Base-by-base conservation (phyloP, 1,140 invertebrate species). In the Reticulitermes speratus region DNA sequence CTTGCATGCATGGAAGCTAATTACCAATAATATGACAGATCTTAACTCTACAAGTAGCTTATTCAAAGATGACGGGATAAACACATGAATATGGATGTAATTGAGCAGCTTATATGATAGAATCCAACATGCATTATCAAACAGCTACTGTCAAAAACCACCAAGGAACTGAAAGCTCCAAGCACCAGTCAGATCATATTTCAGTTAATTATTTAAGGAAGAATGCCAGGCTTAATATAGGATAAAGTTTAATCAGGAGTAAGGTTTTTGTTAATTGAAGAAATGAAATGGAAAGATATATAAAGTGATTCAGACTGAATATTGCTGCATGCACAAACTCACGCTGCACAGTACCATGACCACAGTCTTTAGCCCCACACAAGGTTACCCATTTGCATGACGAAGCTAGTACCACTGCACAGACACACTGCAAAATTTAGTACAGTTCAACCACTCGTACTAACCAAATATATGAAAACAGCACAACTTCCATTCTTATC, bases 251-350 rank as follows among this genome's bases (percentile, higher is more conserved):
- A 11, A 30, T 30, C 14, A 14, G 65, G 65, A 30, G n/a, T n/a
- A 30, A 14, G 25, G 25, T 14, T 75, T 75, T 75, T 30, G 25
- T n/a, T 75, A 75, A 75, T 12, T 21, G 59, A 75, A 75, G n/a
- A 75, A 75, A 30, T 75, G 25, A 75, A 75, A 75, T 30, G 25
- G 65, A 75, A 75, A 75, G 65, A 75, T 30, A 30, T 5, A 75
- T 19, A 5, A 1, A 75, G 65, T 75, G 65, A 75, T 75, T 25
- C 25, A 75, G 65, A 75, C 9, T 75, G 65, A 75, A 30, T 75
- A 75, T 75, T 75, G 65, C 25, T 75, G 65, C 65, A 75, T 75
- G 65, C 65, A 75, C 65, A 75, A 75, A 75, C 65, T 75, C 65
- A 75, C 65, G n/a, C 65, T 75, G 65, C 65, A 75, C n/a, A 75